These are phyloP conservation scores for Lanius ludovicianus DNA, from an alignment of 2,113 vertebrate species.

Conservation along the genomic window DNA sequence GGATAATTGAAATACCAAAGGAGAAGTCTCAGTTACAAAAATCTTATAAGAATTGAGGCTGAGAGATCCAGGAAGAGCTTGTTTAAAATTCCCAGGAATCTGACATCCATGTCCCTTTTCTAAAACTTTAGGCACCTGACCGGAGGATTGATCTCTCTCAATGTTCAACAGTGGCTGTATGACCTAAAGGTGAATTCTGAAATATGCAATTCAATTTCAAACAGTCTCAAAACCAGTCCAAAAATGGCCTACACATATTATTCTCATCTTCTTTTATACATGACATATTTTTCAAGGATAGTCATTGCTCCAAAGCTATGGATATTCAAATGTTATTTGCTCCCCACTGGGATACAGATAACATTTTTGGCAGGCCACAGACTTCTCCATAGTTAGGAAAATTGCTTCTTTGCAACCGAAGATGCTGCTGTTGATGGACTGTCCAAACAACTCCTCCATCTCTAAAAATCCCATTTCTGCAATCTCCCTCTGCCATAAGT, in stretches of 20 bases:
- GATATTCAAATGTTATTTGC: background rate
- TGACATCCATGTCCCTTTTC: background rate
- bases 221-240: background rate
- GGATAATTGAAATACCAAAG: background rate
- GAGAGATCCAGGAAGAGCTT: background rate
- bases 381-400: background rate
- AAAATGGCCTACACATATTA: background rate
- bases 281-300: background rate
- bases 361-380: background rate
- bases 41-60: background rate
- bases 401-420: background rate
- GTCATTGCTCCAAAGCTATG: background rate
- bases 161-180: background rate
- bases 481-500: accelerated
- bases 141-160: background rate
- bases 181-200: background rate
- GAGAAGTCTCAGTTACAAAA: background rate
- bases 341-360: background rate
- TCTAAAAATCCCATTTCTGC: background rate
- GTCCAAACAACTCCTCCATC: background rate
- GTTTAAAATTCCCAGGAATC: background rate
- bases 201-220: background rate
- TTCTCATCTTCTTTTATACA: background rate
- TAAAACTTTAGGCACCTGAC: background rate
- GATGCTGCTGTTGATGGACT: background rate